A percentile compares a stretch with the other conserved stretches of the same genome.
Conservation (phyloP, 2,888 invertebrate genomes). For the Synergus japonicus region DNA sequence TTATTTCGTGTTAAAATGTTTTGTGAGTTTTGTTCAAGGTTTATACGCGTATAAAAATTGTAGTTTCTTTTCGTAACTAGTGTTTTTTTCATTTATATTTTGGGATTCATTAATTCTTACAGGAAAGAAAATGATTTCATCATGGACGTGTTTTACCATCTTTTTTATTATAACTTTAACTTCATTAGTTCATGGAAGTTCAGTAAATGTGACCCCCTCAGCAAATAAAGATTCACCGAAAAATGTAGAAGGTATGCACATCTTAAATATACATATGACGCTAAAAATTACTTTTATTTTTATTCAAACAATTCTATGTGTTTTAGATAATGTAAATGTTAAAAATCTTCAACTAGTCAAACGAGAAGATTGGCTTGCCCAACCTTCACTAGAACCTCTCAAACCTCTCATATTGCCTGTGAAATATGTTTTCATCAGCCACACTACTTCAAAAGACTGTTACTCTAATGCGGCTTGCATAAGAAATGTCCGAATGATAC, state of each 20-base stretch:
- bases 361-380: conserved; percentile 84
- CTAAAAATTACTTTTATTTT: too few relatives aligned
- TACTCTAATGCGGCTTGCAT: conserved; percentile 69
- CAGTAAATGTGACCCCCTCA: background rate
- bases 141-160: background rate
- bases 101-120: background rate
- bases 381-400: conserved; percentile 77
- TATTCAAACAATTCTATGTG: background rate
- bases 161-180: background rate
- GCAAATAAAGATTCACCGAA: too few relatives aligned
- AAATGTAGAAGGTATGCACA: background rate
- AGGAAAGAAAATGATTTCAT: background rate
- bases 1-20: too few relatives aligned
- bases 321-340: background rate
- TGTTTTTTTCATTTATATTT: too few relatives aligned
- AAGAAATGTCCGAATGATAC: conserved; percentile 63
- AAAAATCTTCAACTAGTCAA: conserved; percentile 77
- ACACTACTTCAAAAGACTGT: conserved; percentile 69
- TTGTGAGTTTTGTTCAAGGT: too few relatives aligned
- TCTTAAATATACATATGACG: background rate
- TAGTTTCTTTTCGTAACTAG: too few relatives aligned
- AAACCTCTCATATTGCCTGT: conserved; percentile 59
- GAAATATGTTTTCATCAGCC: conserved; percentile 70
- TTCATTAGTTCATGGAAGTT: background rate
- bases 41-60: too few relatives aligned